Evolutionary conservation across 2,797 vertebrate genomes (phyloP).

Genomic region (Hydrocynus forskahlii): DNA sequence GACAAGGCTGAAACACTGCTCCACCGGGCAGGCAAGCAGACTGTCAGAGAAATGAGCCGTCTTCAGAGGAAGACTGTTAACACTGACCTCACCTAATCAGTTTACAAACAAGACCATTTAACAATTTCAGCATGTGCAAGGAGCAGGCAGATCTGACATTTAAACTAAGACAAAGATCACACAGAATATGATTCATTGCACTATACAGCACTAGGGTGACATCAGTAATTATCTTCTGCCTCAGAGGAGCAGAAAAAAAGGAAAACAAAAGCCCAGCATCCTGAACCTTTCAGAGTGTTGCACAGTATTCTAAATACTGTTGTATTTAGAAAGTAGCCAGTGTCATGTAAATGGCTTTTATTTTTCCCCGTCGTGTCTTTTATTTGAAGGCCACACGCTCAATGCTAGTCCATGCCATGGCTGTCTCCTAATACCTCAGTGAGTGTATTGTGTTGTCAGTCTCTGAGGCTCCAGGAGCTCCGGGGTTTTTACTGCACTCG

Average conservation of each 20-base stretch:
- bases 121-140: constrained; percentile 68
- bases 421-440: constrained; percentile 73
- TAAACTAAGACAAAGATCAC: constrained; percentile 29
- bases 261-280: constrained; percentile 39
- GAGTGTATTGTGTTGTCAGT: constrained; percentile 80
- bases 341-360: constrained; percentile 80
- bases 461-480: constrained; percentile 67
- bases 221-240: constrained; percentile 29
- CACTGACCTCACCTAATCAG: constrained; percentile 80
- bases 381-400: constrained; percentile 71
- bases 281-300: constrained; percentile 30
- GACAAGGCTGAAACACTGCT: constrained; percentile 70
- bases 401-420: constrained; percentile 69
- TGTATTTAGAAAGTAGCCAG: constrained; percentile 66
- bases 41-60: constrained; percentile 53
- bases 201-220: constrained; percentile 35
- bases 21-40: constrained; percentile 48
- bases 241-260: constrained; percentile 26
- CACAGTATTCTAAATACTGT: constrained; percentile 23
- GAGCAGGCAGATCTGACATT: constrained; percentile 46
- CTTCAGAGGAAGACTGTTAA: constrained; percentile 80
- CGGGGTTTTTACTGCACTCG: constrained; percentile 59
- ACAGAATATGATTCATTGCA: constrained; percentile 53
- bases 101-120: constrained; percentile 79
- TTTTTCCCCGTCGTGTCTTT: constrained; percentile 75